Evolutionary conservation across 2,888 invertebrate genomes (phyloP).

Genomic region (Lasioglossum pauxillum): DNA sequence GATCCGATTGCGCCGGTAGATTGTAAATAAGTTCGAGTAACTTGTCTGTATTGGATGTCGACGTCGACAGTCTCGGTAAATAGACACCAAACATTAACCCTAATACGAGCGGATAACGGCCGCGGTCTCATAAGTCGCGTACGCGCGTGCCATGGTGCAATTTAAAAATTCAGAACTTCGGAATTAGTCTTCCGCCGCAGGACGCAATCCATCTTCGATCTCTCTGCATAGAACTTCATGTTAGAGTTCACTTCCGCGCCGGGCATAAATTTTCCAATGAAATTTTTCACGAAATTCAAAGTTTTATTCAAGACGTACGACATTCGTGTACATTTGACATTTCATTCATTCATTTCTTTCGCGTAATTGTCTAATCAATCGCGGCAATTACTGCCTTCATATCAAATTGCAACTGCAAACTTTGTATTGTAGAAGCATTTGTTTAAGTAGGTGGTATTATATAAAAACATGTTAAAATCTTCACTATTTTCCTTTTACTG

Average conservation of each 20-base stretch:
- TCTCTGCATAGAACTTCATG: background rate
- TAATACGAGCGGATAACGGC: conserved; percentile 40
- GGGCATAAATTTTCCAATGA: conserved; percentile 6
- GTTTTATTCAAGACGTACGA: background rate
- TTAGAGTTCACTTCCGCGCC: background rate
- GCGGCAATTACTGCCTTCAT: background rate
- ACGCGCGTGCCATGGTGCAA: conserved; percentile 35
- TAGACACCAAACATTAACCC: conserved; percentile 51
- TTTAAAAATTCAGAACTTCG: conserved; percentile 45
- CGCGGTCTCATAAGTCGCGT: conserved; percentile 37
- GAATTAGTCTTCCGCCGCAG: conserved; percentile 19
- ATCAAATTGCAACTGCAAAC: background rate
- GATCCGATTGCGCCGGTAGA: conserved; percentile 56
- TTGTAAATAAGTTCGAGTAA: conserved; percentile 34
- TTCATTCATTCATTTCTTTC: background rate
- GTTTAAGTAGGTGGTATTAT: background rate
- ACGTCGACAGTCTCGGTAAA: conserved; percentile 41
- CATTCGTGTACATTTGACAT: background rate
- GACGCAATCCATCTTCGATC: conserved; percentile 38
- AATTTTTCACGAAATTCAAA: background rate
- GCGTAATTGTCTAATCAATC: background rate
- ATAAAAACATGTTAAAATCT: background rate
- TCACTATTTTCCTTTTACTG: conserved; percentile 9
- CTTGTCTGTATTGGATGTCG: conserved; percentile 53
- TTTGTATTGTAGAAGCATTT: background rate